phyloP scores from a whole-genome alignment of 2,888 invertebrate species.

The Physocephala rufipes region DNA sequence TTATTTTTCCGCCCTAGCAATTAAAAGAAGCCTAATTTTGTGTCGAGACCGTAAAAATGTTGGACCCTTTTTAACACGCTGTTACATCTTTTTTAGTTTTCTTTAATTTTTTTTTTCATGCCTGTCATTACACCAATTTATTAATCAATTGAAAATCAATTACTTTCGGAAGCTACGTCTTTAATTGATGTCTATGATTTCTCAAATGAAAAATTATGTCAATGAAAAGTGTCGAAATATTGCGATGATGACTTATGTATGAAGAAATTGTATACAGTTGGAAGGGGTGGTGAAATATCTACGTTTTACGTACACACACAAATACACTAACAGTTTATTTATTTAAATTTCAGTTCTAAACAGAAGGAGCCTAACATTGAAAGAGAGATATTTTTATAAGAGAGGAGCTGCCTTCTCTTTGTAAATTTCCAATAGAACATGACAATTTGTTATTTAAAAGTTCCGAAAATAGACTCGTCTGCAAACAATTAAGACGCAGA shows the following conservation, averaged over 20 bases:
- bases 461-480: too few relatives aligned
- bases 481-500: too few relatives aligned
- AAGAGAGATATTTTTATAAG: too few relatives aligned
- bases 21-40: not conserved
- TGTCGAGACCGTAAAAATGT: too few relatives aligned
- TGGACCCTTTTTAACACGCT: too few relatives aligned
- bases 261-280: not conserved
- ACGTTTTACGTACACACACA: not conserved
- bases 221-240: not conserved
- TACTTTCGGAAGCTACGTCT: not conserved
- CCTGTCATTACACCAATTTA: not conserved
- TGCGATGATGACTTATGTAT: not conserved
- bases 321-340: not conserved
- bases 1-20: not conserved
- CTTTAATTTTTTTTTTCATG: too few relatives aligned
- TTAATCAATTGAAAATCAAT: conserved; percentile 3
- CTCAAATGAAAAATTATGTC: not conserved
- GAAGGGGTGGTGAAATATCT: not conserved
- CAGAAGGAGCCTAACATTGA: too few relatives aligned
- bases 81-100: too few relatives aligned
- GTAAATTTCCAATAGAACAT: too few relatives aligned
- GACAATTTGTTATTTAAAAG: too few relatives aligned
- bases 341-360: too few relatives aligned
- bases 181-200: not conserved
- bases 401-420: too few relatives aligned